These are phyloP conservation scores for Luehdorfia chinensis DNA, from an alignment of 1,140 invertebrate species.

Conservation along the genomic window DNA sequence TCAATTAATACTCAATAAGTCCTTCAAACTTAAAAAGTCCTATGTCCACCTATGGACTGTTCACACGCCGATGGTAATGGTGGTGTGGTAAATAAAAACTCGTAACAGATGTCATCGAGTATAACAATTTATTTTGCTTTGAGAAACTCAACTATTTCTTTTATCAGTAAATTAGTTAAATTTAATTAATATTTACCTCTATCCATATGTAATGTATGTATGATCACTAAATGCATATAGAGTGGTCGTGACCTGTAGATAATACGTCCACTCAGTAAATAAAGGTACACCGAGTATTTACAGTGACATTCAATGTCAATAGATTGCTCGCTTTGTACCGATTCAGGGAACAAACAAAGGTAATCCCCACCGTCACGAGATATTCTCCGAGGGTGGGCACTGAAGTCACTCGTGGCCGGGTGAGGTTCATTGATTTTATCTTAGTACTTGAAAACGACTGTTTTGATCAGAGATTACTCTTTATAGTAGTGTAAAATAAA, in stretches of 20 bases:
- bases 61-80: too few relatives aligned
- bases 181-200: too few relatives aligned
- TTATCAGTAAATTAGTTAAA: too few relatives aligned
- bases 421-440: conserved; percentile 18
- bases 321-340: conserved; percentile 63
- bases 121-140: too few relatives aligned
- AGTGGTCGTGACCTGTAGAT: conserved; percentile 21
- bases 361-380: conserved; percentile 49
- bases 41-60: too few relatives aligned
- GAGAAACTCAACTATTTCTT: too few relatives aligned
- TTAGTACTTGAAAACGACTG: conserved; percentile 14
- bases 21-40: too few relatives aligned
- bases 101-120: too few relatives aligned
- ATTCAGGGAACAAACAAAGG: conserved; percentile 61
- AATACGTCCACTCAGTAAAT: conserved; percentile 51
- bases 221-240: background rate
- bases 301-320: conserved; percentile 62
- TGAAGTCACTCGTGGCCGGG: conserved; percentile 10
- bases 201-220: too few relatives aligned
- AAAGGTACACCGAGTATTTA: conserved; percentile 66
- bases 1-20: too few relatives aligned
- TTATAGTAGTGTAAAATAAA: conserved; percentile 4
- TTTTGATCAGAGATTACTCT: conserved; percentile 15
- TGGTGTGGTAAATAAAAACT: too few relatives aligned
- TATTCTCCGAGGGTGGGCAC: conserved; percentile 33